These are phyloP conservation scores for Cassiopea andromeda DNA, from an alignment of 30 jellyfish, hydroid and myxozoan genomes.

Conservation along the genomic window DNA sequence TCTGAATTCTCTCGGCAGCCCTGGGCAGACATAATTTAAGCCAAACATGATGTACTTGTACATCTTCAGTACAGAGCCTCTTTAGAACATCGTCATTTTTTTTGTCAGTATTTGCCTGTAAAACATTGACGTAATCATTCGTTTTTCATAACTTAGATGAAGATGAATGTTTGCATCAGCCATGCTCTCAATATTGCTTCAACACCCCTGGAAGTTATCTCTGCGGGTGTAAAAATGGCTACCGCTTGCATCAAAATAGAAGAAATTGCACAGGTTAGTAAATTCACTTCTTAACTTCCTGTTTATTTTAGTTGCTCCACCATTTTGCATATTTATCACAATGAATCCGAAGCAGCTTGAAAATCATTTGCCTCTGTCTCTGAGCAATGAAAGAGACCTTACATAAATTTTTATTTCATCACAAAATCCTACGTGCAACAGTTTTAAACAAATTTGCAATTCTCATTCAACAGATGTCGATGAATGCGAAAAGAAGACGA, in stretches of 20 bases:
- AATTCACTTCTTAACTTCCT: not conserved
- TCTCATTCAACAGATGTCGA: constrained; percentile 67
- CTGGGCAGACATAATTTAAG: too few species aligned
- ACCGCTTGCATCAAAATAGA: constrained; percentile 57
- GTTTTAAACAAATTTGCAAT: not conserved
- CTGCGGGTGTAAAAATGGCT: constrained; percentile 89
- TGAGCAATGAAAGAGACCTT: too few species aligned
- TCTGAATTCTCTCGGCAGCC: too few species aligned
- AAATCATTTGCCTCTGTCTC: too few species aligned
- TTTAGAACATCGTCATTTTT: too few species aligned
- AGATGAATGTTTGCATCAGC: constrained; percentile 70
- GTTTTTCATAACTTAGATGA: constrained; percentile 48
- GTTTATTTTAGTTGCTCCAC: too few species aligned
- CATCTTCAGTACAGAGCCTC: too few species aligned
- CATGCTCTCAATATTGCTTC: constrained; percentile 83
- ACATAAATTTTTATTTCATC: too few species aligned
- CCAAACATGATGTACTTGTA: too few species aligned
- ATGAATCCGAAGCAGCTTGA: too few species aligned
- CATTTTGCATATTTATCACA: too few species aligned
- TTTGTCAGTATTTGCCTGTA: not conserved
- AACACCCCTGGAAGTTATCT: constrained; percentile 85
- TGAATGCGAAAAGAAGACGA: constrained; percentile 67
- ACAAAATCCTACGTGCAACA: too few species aligned
- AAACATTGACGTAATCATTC: not conserved
- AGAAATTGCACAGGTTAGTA: constrained; percentile 74